phyloP scores from a whole-genome alignment of 2,888 invertebrate genomes.

The Lampropteryx suffumata region DNA sequence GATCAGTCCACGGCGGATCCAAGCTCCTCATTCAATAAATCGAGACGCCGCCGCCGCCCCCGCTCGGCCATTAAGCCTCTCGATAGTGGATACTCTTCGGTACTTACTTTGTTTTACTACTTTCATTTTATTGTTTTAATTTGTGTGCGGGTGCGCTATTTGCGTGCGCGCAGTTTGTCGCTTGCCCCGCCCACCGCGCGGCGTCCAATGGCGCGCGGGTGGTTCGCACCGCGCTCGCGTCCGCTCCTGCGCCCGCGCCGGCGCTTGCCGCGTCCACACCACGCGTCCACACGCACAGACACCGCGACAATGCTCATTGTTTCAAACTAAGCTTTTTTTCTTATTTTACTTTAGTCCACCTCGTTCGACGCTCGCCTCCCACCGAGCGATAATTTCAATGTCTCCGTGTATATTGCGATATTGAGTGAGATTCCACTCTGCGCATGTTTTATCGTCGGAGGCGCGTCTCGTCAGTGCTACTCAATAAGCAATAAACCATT shows the following conservation, averaged over 20 bases:
- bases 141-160: constrained; percentile 81
- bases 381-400: constrained; percentile 80
- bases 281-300: constrained; percentile 49
- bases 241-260: constrained; percentile 49
- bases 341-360: constrained; percentile 65
- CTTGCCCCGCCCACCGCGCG: constrained; percentile 67
- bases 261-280: constrained; percentile 42
- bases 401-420: constrained; percentile 75
- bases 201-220: constrained; percentile 69
- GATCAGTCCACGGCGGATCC: constrained; percentile 40
- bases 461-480: constrained; percentile 77
- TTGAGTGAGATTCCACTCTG: constrained; percentile 77
- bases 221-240: constrained; percentile 53
- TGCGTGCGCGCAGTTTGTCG: constrained; percentile 81
- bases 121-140: constrained; percentile 83
- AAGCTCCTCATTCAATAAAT: constrained; percentile 67
- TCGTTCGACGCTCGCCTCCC: constrained; percentile 67
- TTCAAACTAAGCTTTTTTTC: constrained; percentile 73
- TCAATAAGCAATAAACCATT: constrained; percentile 83
- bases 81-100: constrained; percentile 74
- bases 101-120: constrained; percentile 79
- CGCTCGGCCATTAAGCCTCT: constrained; percentile 76
- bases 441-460: constrained; percentile 73
- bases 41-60: constrained; percentile 61
- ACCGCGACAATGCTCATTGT: constrained; percentile 78